Evolutionary conservation across 2,113 vertebrate genomes (phyloP).

Genomic region (Candoia aspera): DNA sequence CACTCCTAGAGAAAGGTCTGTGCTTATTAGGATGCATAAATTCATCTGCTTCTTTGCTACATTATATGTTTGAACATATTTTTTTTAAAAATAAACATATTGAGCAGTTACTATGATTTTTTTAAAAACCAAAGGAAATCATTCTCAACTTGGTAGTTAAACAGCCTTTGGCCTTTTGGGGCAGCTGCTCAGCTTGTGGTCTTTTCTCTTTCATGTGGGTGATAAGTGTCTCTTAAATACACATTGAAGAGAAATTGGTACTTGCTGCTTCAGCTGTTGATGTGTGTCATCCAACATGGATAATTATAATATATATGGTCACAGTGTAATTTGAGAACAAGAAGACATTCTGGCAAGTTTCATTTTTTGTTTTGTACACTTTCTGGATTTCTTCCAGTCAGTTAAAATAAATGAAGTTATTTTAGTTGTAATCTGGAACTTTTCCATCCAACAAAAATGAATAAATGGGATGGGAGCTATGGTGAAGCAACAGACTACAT

Average conservation of each 20-base stretch:
- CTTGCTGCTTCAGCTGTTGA: conserved; percentile 67
- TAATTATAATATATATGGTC: conserved; percentile 50
- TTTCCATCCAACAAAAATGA: not conserved
- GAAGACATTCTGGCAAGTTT: conserved; percentile 36
- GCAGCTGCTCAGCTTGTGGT: conserved; percentile 57
- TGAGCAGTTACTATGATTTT: not conserved
- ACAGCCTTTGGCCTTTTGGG: conserved; percentile 49
- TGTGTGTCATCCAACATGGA: conserved; percentile 66
- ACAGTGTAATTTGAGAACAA: conserved; percentile 53
- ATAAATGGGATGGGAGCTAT: not conserved
- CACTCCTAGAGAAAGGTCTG: not conserved
- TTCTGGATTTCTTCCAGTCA: not conserved
- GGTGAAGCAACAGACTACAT: not conserved
- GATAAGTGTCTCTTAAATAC: conserved; percentile 53
- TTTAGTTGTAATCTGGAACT: not conserved
- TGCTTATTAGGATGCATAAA: conserved; percentile 6
- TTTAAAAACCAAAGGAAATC: not conserved
- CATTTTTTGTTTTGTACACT: conserved; percentile 9
- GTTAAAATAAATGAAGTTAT: not conserved
- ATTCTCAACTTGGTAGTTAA: conserved; percentile 20
- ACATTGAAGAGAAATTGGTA: conserved; percentile 57
- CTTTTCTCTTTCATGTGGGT: conserved; percentile 62
- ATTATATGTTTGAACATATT: not conserved
- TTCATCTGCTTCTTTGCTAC: not conserved
- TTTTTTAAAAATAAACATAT: not conserved